Evolutionary conservation across 2,888 invertebrate species (phyloP), one percentile per base, ranked within the genome.

Genomic region (Drosophila mercatorum): DNA sequence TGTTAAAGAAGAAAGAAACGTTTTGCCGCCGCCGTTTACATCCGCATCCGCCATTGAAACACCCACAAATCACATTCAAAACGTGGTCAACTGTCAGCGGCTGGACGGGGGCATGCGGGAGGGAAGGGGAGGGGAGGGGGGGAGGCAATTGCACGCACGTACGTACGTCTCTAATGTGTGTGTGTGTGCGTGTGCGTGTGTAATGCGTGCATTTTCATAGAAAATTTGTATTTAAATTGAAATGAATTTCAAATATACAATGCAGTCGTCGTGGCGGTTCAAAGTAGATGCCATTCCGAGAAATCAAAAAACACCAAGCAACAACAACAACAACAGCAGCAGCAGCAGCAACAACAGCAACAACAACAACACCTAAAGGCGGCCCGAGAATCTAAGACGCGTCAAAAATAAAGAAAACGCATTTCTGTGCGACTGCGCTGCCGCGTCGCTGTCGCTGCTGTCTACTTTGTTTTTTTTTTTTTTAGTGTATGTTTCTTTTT

Each of bases 181-280:
- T 40, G 46, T 28, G 34, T 44, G 26, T 56, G 55, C 43, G 68
- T n/a, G 44, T 63, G 46, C 58, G 51, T 72, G 72, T 88, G 87
- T 73, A 81, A 84, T 83, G 85, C 80, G 83, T 88, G 83, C 85
- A 81, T 89, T 89, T 86, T 89, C 86, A 86, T 85, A 85, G 86
- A 88, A 86, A 89, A 88, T 88, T 80, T 81, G 85, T 86, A 89
- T 86, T 89, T 86, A 87, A 86, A 86, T 86, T 86, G 83, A 87
- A 86, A 84, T 89, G 83, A 89, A 85, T 83, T 88, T 86, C 81
- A 89, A 89, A 86, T 82, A 88, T 81, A 87, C 85, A 87, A 88
- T 80, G 88, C 88, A 85, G 80, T 72, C 72, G 80, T 64, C 72
- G 71, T 59, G 78, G 38, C 72, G 80, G 80, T 89, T 86, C 89